Evolutionary conservation across 2,113 vertebrate genomes (phyloP).

Genomic region (Paralichthys olivaceus): DNA sequence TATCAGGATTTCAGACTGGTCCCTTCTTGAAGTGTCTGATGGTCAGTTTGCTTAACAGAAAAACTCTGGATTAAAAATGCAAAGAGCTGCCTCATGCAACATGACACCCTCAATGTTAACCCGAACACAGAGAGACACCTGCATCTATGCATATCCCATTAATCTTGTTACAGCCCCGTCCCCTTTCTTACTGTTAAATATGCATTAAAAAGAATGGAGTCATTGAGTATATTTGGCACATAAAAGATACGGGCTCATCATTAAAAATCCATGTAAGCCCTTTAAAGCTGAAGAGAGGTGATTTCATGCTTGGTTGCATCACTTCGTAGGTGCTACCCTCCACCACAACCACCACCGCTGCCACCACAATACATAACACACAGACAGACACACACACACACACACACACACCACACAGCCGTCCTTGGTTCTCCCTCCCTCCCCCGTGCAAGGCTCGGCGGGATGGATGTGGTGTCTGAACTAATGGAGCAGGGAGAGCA

Average conservation of each 20-base stretch:
- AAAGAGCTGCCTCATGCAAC: slow-evolving; percentile 27
- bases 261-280: slow-evolving; percentile 85
- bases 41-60: slow-evolving; percentile 20
- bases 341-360: slow-evolving; percentile 27
- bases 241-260: slow-evolving; percentile 83
- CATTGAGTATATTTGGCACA: slow-evolving; percentile 83
- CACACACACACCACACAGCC: slow-evolving; percentile 33
- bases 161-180: slow-evolving; percentile 70
- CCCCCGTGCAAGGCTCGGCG: slow-evolving; percentile 57
- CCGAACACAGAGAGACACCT: slow-evolving; percentile 27
- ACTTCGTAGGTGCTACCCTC: slow-evolving; percentile 64
- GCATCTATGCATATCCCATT: slow-evolving; percentile 70
- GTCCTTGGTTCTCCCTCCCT: slow-evolving; percentile 78
- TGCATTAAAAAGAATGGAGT: slow-evolving; percentile 81
- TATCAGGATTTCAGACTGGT: neutral
- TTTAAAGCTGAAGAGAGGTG: slow-evolving; percentile 84
- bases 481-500: slow-evolving; percentile 82
- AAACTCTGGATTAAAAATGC: slow-evolving; percentile 43
- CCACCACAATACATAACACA: slow-evolving; percentile 49
- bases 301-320: slow-evolving; percentile 82
- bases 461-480: slow-evolving; percentile 77
- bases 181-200: slow-evolving; percentile 79
- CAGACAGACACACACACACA: slow-evolving; percentile 35
- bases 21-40: neutral
- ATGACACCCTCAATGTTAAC: slow-evolving; percentile 45